Percentiles rank a stretch among this genome's conserved stretches.
Evolutionary conservation across 1,140 invertebrate species (phyloP).

Genomic region (Plutomurus gul): DNA sequence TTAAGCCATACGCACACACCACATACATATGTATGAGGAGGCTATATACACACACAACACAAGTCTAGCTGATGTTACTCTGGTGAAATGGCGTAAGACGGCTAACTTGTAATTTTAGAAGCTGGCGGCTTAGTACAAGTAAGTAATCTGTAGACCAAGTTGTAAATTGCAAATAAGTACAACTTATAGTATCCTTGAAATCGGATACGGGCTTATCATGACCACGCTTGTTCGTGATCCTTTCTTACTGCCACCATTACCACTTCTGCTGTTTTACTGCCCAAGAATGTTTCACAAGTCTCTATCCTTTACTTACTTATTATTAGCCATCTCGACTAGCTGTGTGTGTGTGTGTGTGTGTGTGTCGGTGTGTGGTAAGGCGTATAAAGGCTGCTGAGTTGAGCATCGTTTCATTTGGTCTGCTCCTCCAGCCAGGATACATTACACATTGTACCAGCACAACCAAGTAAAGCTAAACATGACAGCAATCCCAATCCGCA

Average conservation of each 20-base stretch:
- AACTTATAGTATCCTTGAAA: slow-evolving; percentile 8
- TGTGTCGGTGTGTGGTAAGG: no score
- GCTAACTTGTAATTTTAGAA: neutral
- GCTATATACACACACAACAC: no score
- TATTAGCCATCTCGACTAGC: neutral
- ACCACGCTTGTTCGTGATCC: slow-evolving; percentile 10
- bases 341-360: no score
- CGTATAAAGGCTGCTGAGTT: no score
- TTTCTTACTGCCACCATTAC: neutral
- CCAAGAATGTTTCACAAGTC: neutral
- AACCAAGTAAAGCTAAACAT: neutral
- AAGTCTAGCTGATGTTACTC: neutral
- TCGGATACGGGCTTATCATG: neutral
- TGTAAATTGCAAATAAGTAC: slow-evolving; percentile 33
- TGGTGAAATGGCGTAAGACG: neutral
- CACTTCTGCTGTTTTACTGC: neutral
- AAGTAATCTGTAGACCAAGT: slow-evolving; percentile 32
- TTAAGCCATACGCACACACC: neutral
- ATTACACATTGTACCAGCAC: no score
- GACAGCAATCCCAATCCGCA: slow-evolving; percentile 26
- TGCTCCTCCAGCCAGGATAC: no score
- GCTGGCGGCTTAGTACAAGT: slow-evolving; percentile 7
- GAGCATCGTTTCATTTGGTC: no score
- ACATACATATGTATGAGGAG: neutral
- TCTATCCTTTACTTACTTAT: neutral